These are phyloP conservation scores for Carduelis carduelis DNA, from an alignment of 2,797 vertebrate species.

Conservation along the genomic window DNA sequence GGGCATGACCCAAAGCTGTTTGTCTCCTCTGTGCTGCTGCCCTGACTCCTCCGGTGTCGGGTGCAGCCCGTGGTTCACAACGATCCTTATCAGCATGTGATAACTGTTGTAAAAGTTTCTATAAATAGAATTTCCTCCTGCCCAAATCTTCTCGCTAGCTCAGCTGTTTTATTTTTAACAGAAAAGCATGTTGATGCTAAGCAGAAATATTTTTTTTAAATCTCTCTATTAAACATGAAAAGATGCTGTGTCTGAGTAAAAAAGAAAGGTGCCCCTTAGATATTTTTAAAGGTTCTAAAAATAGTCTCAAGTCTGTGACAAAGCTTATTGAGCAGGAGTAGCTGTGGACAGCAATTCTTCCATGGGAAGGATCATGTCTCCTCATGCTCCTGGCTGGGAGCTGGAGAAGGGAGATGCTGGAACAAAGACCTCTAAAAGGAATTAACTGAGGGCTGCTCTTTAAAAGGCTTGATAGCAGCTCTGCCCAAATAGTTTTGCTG, in stretches of 20 bases:
- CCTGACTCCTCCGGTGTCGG: not conserved
- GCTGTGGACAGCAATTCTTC: not conserved
- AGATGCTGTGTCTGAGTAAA: conserved; percentile 52
- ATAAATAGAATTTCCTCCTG: conserved; percentile 58
- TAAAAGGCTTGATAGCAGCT: not conserved
- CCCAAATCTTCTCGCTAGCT: conserved; percentile 30
- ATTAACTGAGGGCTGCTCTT: not conserved
- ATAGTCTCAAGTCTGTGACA: conserved; percentile 47
- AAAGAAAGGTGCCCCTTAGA: conserved; percentile 58
- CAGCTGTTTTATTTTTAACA: conserved; percentile 66
- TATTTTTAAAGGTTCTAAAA: conserved; percentile 60
- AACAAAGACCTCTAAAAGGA: conserved; percentile 19
- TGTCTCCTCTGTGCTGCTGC: not conserved
- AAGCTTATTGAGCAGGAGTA: not conserved
- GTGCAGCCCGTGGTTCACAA: not conserved
- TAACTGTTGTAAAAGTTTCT: conserved; percentile 47
- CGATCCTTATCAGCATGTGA: conserved; percentile 8
- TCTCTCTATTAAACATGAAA: conserved; percentile 56
- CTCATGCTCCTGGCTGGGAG: not conserved
- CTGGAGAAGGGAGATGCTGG: not conserved
- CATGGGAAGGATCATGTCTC: not conserved
- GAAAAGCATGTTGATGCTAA: conserved; percentile 49
- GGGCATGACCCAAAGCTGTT: not conserved
- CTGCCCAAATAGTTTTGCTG: not conserved
- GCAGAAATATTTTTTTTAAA: conserved; percentile 13